phyloP scores from a whole-genome alignment of 2,797 vertebrate genomes.

The Danio jaintianensis region DNA sequence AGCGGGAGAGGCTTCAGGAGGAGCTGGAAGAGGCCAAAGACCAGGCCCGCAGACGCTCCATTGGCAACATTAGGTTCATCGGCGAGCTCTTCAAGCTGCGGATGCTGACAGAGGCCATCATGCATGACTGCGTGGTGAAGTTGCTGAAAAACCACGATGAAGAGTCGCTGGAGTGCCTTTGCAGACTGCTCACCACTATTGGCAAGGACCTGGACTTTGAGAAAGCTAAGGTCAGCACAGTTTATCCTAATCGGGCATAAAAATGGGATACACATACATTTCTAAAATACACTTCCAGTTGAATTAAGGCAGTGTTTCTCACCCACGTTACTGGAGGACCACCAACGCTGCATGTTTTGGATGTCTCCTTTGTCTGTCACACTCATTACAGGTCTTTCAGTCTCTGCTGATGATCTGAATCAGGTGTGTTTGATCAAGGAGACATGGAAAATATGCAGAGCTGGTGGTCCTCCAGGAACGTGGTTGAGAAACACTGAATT shows the following conservation, averaged over 20 bases:
- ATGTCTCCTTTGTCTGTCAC: too few relatives aligned
- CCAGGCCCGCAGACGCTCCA: conserved; percentile 87
- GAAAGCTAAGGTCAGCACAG: conserved; percentile 84
- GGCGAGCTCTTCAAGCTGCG: conserved; percentile 89
- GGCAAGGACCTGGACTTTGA: conserved; percentile 90
- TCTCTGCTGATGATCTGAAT: too few relatives aligned
- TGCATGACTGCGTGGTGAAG: conserved; percentile 91
- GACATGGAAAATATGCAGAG: too few relatives aligned
- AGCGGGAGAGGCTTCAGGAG: conserved; percentile 83
- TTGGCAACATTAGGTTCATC: conserved; percentile 90
- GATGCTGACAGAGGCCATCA: conserved; percentile 90
- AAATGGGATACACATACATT: too few relatives aligned
- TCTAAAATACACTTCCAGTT: too few relatives aligned
- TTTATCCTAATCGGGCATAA: background rate
- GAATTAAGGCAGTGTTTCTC: too few relatives aligned
- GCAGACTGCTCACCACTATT: conserved; percentile 87
- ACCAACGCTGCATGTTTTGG: too few relatives aligned
- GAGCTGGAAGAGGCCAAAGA: conserved; percentile 89
- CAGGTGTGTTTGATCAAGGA: too few relatives aligned
- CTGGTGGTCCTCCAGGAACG: too few relatives aligned
- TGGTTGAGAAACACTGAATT: too few relatives aligned
- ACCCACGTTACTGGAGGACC: too few relatives aligned
- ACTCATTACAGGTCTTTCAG: too few relatives aligned
- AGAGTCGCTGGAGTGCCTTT: conserved; percentile 88
- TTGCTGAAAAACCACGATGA: conserved; percentile 88